A percentile compares a stretch with the other conserved stretches of the same genome.
These are phyloP conservation scores for Nomada fabriciana DNA, from an alignment of 2,888 invertebrate species.

Conservation along the genomic window DNA sequence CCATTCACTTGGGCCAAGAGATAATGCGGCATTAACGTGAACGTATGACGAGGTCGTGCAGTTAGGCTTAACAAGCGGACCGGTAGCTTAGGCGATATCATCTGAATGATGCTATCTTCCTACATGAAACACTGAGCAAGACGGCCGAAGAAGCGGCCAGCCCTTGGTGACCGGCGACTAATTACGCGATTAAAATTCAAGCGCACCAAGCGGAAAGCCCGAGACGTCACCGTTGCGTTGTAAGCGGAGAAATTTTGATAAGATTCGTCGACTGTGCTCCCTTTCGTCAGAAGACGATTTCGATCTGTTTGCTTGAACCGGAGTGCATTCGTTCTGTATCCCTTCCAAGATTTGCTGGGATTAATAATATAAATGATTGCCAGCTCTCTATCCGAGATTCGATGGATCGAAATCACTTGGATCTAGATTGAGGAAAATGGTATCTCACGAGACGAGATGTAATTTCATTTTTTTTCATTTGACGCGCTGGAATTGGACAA, in stretches of 20 bases:
- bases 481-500: no score
- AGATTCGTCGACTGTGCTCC: conserved; percentile 2
- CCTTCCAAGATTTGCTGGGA: no score
- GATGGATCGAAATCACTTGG: no score
- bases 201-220: conserved; percentile 40
- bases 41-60: conserved; percentile 48
- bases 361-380: no score
- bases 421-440: no score
- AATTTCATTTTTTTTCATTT: neutral
- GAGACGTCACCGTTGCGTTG: conserved; percentile 17
- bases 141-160: conserved; percentile 35
- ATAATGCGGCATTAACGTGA: conserved; percentile 47
- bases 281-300: conserved; percentile 19
- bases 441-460: neutral
- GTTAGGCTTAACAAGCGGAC: conserved; percentile 59
- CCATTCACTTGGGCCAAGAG: conserved; percentile 5
- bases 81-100: conserved; percentile 63
- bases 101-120: conserved; percentile 64
- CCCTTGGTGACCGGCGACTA: conserved; percentile 62
- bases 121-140: conserved; percentile 56
- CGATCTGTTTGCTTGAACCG: neutral
- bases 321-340: neutral
- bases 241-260: conserved; percentile 30
- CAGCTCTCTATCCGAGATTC: no score
- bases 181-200: conserved; percentile 72